Evolutionary conservation across 2,888 invertebrate species (phyloP).

Genomic region (Trachelus tabidus): DNA sequence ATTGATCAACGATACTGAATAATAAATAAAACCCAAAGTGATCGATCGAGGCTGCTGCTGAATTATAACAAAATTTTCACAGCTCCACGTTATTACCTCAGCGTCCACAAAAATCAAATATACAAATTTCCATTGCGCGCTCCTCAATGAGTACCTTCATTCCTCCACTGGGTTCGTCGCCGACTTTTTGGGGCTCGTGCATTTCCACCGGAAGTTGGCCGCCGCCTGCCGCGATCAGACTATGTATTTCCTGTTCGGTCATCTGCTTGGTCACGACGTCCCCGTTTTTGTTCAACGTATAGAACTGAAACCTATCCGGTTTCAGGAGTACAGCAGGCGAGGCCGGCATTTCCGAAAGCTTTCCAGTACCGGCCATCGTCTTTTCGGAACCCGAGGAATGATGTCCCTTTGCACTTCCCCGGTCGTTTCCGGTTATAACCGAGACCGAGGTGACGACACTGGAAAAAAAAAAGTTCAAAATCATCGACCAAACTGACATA

Average conservation of each 20-base stretch:
- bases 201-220: constrained; percentile 60
- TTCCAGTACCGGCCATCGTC: constrained; percentile 66
- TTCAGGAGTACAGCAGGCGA: constrained; percentile 84
- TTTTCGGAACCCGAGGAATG: constrained; percentile 68
- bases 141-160: constrained; percentile 42
- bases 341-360: constrained; percentile 54
- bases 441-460: constrained; percentile 77
- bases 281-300: constrained; percentile 86
- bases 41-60: not conserved
- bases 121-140: not conserved
- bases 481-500: not conserved
- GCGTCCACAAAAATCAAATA: not conserved
- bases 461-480: constrained; percentile 44
- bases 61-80: not conserved
- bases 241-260: constrained; percentile 87
- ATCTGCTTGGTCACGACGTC: constrained; percentile 85
- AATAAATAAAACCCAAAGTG: too few species aligned
- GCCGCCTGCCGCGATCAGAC: constrained; percentile 85
- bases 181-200: constrained; percentile 50
- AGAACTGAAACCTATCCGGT: constrained; percentile 88
- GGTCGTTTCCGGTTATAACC: constrained; percentile 69
- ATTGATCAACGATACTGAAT: too few species aligned
- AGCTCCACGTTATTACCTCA: not conserved
- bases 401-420: constrained; percentile 65
- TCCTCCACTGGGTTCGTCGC: constrained; percentile 43